phyloP scores from a whole-genome alignment of 2,797 vertebrate species.

The Gobio occitaniae region DNA sequence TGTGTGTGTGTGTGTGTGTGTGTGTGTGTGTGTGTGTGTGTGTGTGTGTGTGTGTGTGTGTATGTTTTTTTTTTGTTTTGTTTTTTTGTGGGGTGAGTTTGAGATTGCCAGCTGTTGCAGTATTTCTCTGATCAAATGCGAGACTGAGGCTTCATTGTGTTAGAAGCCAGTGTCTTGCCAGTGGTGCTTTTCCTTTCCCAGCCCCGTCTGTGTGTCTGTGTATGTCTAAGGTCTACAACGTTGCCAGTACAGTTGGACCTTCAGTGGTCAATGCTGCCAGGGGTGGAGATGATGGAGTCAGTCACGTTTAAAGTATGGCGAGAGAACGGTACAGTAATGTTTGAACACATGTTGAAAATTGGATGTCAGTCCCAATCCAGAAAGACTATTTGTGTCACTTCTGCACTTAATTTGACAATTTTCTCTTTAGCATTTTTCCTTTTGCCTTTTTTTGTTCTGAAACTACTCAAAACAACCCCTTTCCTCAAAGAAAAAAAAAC shows the following conservation, averaged over 20 bases:
- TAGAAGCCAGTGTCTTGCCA: constrained; percentile 38
- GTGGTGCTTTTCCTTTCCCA: constrained; percentile 35
- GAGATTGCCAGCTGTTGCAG: constrained; percentile 52
- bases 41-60: too few species aligned
- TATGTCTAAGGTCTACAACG: neutral
- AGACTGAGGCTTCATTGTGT: constrained; percentile 42
- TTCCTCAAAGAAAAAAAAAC: neutral
- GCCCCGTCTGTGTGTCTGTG: neutral
- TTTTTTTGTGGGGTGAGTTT: constrained; percentile 28
- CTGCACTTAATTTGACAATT: neutral
- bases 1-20: neutral
- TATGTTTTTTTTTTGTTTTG: too few species aligned
- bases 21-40: neutral
- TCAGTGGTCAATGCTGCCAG: constrained; percentile 35
- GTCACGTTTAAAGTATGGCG: constrained; percentile 21
- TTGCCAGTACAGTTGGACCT: constrained; percentile 46
- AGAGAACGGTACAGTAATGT: constrained; percentile 5
- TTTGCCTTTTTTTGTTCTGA: neutral
- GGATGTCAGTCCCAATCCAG: constrained; percentile 7
- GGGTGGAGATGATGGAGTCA: constrained; percentile 22
- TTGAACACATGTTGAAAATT: constrained; percentile 23
- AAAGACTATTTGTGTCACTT: neutral
- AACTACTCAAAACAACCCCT: neutral
- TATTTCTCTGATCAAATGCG: constrained; percentile 43
- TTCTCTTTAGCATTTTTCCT: neutral